A percentile compares a stretch with the other conserved stretches of the same genome.
These are phyloP conservation scores for Ips typographus DNA, from an alignment of 1,140 invertebrate species.

Conservation along the genomic window DNA sequence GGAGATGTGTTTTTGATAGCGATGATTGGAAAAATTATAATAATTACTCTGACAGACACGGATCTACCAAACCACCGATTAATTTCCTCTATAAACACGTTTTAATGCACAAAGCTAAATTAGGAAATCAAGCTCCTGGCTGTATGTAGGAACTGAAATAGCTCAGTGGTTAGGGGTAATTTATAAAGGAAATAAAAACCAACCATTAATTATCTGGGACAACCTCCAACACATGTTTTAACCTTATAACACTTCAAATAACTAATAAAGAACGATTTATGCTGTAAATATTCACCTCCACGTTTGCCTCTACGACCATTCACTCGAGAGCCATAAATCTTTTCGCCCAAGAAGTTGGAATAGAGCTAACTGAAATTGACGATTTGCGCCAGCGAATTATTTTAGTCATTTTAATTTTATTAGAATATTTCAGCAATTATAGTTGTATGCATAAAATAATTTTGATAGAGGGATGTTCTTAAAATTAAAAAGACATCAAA, in stretches of 20 bases:
- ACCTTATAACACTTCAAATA: conserved; percentile 36
- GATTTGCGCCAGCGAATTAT: conserved; percentile 14
- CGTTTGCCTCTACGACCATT: conserved; percentile 47
- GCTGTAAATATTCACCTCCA: conserved; percentile 47
- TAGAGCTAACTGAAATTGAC: neutral
- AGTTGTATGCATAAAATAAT: no score
- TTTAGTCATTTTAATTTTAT: no score
- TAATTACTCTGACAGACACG: no score
- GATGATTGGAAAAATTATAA: neutral
- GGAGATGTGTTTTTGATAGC: conserved; percentile 2
- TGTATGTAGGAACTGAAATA: neutral
- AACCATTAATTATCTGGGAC: neutral
- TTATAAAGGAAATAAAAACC: neutral
- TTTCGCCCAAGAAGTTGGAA: conserved; percentile 39
- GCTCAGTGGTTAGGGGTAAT: no score
- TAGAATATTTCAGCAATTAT: no score
- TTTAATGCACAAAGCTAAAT: no score
- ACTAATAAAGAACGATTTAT: conserved; percentile 48
- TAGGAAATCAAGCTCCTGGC: no score
- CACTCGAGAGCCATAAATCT: conserved; percentile 47
- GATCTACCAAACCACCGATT: no score
- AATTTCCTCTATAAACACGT: no score
- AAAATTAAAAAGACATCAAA: no score
- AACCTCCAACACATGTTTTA: conserved; percentile 33
- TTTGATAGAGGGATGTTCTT: no score